These are phyloP conservation scores for Pseudococcus viburni DNA, from an alignment of 2,888 invertebrate species.

Conservation along the genomic window DNA sequence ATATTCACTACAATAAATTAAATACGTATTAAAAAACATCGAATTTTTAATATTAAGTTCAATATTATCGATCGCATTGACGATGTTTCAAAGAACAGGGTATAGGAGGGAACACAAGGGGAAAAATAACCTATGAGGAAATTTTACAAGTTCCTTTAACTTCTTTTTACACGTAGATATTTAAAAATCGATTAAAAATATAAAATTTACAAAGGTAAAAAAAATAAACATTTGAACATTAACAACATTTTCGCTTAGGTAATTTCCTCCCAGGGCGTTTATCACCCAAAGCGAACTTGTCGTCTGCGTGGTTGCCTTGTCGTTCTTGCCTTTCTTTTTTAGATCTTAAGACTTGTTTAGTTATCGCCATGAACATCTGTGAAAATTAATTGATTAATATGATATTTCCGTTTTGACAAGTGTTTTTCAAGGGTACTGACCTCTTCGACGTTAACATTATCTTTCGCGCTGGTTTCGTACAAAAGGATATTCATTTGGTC, in stretches of 20 bases:
- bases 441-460: constrained; percentile 98
- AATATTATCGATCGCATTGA: constrained; percentile 9
- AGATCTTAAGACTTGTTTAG: constrained; percentile 86
- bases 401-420: not conserved
- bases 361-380: constrained; percentile 82
- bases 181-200: constrained; percentile 37
- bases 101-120: not conserved
- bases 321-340: constrained; percentile 86
- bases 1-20: constrained; percentile 38
- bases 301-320: constrained; percentile 78
- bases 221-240: constrained; percentile 13
- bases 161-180: constrained; percentile 41
- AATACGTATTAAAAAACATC: constrained; percentile 37
- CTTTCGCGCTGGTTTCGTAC: constrained; percentile 99
- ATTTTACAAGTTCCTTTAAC: not conserved
- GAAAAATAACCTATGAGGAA: not conserved
- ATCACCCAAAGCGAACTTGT: constrained; percentile 80
- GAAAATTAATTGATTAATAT: not conserved
- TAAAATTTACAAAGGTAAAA: constrained; percentile 49
- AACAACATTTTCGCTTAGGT: constrained; percentile 71
- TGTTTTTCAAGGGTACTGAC: constrained; percentile 71
- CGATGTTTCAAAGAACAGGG: constrained; percentile 11
- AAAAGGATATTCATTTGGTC: constrained; percentile 97
- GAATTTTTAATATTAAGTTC: constrained; percentile 36
- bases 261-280: constrained; percentile 68